Base-by-base conservation (phyloP, 2,113 vertebrate species). In the Agapornis roseicollis region DNA sequence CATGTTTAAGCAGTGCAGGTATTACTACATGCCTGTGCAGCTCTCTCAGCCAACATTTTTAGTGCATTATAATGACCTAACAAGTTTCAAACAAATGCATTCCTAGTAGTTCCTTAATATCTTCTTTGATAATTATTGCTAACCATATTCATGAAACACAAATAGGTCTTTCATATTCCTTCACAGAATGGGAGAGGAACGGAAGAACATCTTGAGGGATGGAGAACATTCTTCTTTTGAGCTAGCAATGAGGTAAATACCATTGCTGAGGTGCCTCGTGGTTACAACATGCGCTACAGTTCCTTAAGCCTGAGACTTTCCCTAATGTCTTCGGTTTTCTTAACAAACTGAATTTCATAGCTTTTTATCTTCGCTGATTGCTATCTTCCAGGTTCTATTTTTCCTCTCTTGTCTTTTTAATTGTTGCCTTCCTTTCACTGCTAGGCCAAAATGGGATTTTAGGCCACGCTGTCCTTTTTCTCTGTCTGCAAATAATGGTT, bases 281-380 rank as follows among this genome's bases (percentile, higher is more conserved):
- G 24, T 41, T 70, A 58, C 13, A 63, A 10, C 17, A 10, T 20
- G 19, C 28, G 8, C 41, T 46, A 8, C 46, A 70, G 8, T 42
- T 49, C 68, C 68, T 80, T 42, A 42, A 95, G 81, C 35, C 58
- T n/a, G 18, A 24, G 80, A 76, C 58, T 91, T 77, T 41, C 79
- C 79, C 33, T 47, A 27, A 55, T 25, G 64, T 16, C 79, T 88
- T 88, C 27, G 39, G 63, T 53, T 96, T 87, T 82, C 63, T 25
- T 7, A 29, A 85, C 1, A 5, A 85, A 17, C 63, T 63, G 53
- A 46, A 85, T 94, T 93, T 91, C 47, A 42, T 8, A 91, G 60
- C 63, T 66, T 90, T 82, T 96, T 33, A 9, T 80, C 88, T 69
- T 56, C 85, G 35, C 31, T 96, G 77, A 95, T 96, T 83, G 17